phyloP scores from a whole-genome alignment of 2,888 invertebrate genomes.

The Venusia cambrica region DNA sequence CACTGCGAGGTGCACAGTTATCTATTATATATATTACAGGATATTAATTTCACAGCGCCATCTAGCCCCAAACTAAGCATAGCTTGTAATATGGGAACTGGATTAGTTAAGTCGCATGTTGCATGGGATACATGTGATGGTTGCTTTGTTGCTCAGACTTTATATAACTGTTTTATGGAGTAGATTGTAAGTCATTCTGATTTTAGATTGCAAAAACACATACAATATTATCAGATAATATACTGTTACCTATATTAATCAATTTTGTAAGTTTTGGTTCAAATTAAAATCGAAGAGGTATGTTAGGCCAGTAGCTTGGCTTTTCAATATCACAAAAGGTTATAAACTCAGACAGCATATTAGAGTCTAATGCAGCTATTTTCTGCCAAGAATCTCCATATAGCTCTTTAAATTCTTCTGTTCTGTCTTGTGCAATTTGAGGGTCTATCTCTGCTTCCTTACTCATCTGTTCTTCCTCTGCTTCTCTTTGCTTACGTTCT shows the following conservation, averaged over 20 bases:
- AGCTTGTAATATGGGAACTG: too few species aligned
- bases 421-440: conserved; percentile 41
- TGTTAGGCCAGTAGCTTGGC: conserved; percentile 86
- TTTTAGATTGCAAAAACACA: too few species aligned
- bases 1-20: too few species aligned
- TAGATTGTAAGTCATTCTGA: too few species aligned
- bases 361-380: conserved; percentile 88
- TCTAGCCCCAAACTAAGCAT: too few species aligned
- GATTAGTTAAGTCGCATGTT: too few species aligned
- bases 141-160: too few species aligned
- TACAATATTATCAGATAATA: too few species aligned
- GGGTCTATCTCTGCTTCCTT: conserved; percentile 33
- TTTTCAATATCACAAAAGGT: conserved; percentile 80
- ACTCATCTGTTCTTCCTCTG: conserved; percentile 36
- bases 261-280: background rate
- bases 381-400: conserved; percentile 85
- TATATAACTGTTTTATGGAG: too few species aligned
- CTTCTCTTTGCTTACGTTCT: conserved; percentile 44
- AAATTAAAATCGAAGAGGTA: conserved; percentile 80
- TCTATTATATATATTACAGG: too few species aligned
- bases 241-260: conserved; percentile 4
- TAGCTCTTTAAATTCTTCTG: conserved; percentile 69
- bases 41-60: too few species aligned
- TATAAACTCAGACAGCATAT: conserved; percentile 84
- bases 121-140: too few species aligned